These are phyloP conservation scores for Cheilosia vulpina DNA, from an alignment of 2,888 invertebrate genomes.

Conservation along the genomic window DNA sequence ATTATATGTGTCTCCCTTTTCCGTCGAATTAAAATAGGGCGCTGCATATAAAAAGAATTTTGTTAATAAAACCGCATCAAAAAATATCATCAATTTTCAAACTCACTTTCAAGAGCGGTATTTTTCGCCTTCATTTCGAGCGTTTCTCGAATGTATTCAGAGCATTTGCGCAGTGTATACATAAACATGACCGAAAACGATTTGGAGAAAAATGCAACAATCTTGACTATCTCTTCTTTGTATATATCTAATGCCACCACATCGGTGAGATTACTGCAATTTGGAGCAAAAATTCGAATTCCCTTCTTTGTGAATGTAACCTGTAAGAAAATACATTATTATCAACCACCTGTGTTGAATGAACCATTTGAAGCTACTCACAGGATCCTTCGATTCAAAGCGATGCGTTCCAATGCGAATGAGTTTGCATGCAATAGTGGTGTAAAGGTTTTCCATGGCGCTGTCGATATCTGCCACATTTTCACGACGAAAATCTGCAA, in stretches of 20 bases:
- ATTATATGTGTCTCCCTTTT: constrained; percentile 88
- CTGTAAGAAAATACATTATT: constrained; percentile 81
- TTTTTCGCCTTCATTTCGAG: constrained; percentile 86
- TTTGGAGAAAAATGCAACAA: constrained; percentile 91
- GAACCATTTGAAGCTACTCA: constrained; percentile 81
- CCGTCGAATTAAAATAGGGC: constrained; percentile 86
- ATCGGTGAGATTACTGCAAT: constrained; percentile 84
- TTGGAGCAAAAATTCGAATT: constrained; percentile 86
- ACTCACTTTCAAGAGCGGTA: constrained; percentile 62
- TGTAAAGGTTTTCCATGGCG: constrained; percentile 83
- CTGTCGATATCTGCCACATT: constrained; percentile 83
- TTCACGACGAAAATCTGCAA: constrained; percentile 85
- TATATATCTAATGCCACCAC: constrained; percentile 88
- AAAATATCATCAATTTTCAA: background rate
- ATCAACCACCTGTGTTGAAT: background rate
- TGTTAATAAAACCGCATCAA: constrained; percentile 17
- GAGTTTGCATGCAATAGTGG: constrained; percentile 89
- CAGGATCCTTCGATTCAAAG: constrained; percentile 89
- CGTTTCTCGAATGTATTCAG: constrained; percentile 87
- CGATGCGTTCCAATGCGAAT: constrained; percentile 94
- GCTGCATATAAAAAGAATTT: constrained; percentile 80
- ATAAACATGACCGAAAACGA: constrained; percentile 91
- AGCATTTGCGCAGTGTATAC: constrained; percentile 89
- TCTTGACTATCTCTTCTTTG: constrained; percentile 88
- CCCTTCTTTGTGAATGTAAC: constrained; percentile 86